These are phyloP conservation scores for Oligia fasciuncula DNA, from an alignment of 2,888 invertebrate genomes.

Conservation along the genomic window DNA sequence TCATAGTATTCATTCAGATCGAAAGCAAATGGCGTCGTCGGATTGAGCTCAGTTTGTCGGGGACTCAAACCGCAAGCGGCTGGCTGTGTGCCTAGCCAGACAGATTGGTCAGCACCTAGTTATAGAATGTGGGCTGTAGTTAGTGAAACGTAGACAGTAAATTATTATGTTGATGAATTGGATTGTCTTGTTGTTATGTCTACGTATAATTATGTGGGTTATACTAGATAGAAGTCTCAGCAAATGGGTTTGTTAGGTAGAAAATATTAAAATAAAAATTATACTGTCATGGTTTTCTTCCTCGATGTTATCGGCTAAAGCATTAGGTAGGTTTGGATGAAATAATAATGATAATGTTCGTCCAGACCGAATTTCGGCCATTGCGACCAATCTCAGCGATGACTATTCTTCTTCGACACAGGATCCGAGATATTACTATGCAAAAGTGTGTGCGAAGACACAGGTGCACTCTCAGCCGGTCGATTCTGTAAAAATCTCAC, in stretches of 20 bases:
- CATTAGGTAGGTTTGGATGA: not conserved
- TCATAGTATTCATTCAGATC: constrained; percentile 12
- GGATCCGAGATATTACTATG: too few relatives aligned
- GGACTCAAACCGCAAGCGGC: constrained; percentile 56
- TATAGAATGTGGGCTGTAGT: constrained; percentile 13
- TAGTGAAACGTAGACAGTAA: constrained; percentile 6
- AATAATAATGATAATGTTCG: not conserved
- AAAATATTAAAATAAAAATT: not conserved
- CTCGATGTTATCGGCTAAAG: not conserved
- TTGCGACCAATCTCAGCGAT: too few relatives aligned
- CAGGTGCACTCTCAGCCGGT: not conserved
- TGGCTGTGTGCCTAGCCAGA: constrained; percentile 47
- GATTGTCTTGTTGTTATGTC: not conserved
- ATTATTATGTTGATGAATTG: constrained; percentile 18
- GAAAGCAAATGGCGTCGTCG: constrained; percentile 40
- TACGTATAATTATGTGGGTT: not conserved
- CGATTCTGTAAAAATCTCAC: too few relatives aligned
- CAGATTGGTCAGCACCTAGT: constrained; percentile 27
- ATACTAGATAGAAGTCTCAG: too few relatives aligned
- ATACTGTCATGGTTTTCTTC: not conserved
- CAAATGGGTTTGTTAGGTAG: not conserved
- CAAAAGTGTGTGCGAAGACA: too few relatives aligned
- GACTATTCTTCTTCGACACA: too few relatives aligned
- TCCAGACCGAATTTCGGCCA: not conserved
- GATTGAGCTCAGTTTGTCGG: constrained; percentile 40